Evolutionary conservation across 2,113 vertebrate genomes (phyloP).

Genomic region (Mesocricetus auratus): DNA sequence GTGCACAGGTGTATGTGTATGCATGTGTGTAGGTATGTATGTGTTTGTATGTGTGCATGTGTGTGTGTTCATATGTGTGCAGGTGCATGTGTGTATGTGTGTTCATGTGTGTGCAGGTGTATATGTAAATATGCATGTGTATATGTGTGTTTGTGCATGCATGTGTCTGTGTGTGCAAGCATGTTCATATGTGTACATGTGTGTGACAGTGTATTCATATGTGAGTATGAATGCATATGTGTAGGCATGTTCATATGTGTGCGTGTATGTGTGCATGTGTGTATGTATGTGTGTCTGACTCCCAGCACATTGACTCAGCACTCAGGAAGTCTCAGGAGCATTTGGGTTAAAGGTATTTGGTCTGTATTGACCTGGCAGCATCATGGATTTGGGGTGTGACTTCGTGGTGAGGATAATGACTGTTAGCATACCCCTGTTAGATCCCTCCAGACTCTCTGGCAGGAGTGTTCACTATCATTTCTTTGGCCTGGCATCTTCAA

Average conservation of each 20-base stretch:
- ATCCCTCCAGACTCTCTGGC: not conserved
- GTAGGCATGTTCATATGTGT: not conserved
- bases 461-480: not conserved
- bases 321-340: not conserved
- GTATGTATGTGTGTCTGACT: not conserved
- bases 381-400: not conserved
- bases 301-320: not conserved
- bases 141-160: not conserved
- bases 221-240: too few species aligned
- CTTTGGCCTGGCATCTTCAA: not conserved
- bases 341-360: not conserved
- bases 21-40: not conserved
- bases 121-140: not conserved
- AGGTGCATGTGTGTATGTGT: not conserved
- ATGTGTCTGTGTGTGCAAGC: not conserved
- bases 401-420: not conserved
- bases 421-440: not conserved
- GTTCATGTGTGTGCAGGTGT: not conserved
- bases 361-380: too few species aligned
- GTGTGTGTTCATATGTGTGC: not conserved
- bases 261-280: not conserved
- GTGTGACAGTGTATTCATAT: not conserved
- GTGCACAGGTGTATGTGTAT: too few species aligned
- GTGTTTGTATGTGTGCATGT: not conserved
- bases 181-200: not conserved